phyloP scores from a whole-genome alignment of 2,797 vertebrate genomes.

The Holocentrus rufus region DNA sequence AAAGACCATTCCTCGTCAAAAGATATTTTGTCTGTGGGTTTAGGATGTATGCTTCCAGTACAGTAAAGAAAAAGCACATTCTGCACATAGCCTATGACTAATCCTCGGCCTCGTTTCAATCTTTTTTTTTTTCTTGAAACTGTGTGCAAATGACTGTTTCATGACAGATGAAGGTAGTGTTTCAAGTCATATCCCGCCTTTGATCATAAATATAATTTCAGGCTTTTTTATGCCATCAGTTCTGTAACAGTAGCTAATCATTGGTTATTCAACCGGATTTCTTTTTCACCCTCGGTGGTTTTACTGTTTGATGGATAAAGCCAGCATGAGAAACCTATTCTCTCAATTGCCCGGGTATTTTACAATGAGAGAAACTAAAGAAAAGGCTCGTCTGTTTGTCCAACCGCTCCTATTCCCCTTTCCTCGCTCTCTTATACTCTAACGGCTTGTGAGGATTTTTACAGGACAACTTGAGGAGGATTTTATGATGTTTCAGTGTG shows the following conservation, averaged over 20 bases:
- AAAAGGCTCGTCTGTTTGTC: slow-evolving; percentile 55
- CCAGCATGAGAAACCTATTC: slow-evolving; percentile 5
- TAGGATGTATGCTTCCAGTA: slow-evolving; percentile 26
- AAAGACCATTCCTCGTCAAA: slow-evolving; percentile 73
- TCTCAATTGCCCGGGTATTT: slow-evolving; percentile 32
- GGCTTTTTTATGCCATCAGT: slow-evolving; percentile 17
- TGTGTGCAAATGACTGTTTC: slow-evolving; percentile 53
- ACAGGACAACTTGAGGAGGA: slow-evolving; percentile 79
- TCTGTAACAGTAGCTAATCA: slow-evolving; percentile 27
- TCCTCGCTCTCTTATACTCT: slow-evolving; percentile 67
- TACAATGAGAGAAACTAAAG: slow-evolving; percentile 43
- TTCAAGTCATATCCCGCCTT: slow-evolving; percentile 43
- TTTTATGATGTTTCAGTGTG: slow-evolving; percentile 82
- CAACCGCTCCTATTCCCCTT: slow-evolving; percentile 45
- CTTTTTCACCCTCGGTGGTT: slow-evolving; percentile 25
- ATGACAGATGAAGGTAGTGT: slow-evolving; percentile 53
- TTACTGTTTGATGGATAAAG: slow-evolving; percentile 43
- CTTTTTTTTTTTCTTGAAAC: background rate
- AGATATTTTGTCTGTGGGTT: slow-evolving; percentile 69
- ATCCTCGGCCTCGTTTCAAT: slow-evolving; percentile 18
- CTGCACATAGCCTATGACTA: slow-evolving; percentile 51
- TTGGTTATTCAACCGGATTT: slow-evolving; percentile 23
- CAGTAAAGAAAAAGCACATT: slow-evolving; percentile 49
- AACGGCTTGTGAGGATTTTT: slow-evolving; percentile 76
- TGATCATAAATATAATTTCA: slow-evolving; percentile 36